Evolutionary conservation across 1,140 invertebrate genomes (phyloP).

Genomic region (Lepidurus couesii): DNA sequence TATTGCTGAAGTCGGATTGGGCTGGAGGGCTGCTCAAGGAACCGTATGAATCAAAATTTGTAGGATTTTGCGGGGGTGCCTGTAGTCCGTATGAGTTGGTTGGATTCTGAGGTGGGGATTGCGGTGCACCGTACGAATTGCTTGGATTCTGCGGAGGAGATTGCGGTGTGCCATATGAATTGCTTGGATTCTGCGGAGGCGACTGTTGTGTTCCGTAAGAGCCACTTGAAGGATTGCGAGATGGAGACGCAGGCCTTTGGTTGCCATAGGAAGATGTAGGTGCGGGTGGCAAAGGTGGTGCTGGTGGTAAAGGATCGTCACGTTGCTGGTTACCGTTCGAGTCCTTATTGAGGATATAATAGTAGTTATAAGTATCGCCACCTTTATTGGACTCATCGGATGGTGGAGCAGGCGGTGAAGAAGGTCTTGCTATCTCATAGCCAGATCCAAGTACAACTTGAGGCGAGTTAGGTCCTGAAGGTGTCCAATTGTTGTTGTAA

Average conservation of each 20-base stretch:
- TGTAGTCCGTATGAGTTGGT: slow-evolving; percentile 25
- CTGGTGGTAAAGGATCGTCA: not conserved
- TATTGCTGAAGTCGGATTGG: not conserved
- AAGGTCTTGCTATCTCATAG: not conserved
- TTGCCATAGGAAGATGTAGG: not conserved
- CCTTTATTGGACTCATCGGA: not conserved
- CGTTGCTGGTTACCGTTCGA: not conserved
- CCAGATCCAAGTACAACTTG: not conserved
- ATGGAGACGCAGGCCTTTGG: not conserved
- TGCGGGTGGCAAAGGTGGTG: slow-evolving; percentile 30
- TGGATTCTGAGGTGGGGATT: slow-evolving; percentile 16
- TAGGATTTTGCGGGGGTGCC: not conserved
- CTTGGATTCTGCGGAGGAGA: slow-evolving; percentile 21
- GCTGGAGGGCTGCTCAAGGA: not conserved
- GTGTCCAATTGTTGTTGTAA: not conserved
- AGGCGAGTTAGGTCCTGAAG: not conserved
- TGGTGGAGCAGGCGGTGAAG: not conserved
- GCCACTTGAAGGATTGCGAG: slow-evolving; percentile 1
- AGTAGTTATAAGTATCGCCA: slow-evolving; percentile 27
- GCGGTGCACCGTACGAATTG: slow-evolving; percentile 8
- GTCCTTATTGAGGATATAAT: slow-evolving; percentile 12
- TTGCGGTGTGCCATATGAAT: not conserved
- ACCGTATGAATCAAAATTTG: not conserved
- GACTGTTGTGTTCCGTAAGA: slow-evolving; percentile 8
- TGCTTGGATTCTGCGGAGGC: not conserved